Evolutionary conservation across 2,113 vertebrate genomes (phyloP).

Genomic region (Sinosuthora webbiana): DNA sequence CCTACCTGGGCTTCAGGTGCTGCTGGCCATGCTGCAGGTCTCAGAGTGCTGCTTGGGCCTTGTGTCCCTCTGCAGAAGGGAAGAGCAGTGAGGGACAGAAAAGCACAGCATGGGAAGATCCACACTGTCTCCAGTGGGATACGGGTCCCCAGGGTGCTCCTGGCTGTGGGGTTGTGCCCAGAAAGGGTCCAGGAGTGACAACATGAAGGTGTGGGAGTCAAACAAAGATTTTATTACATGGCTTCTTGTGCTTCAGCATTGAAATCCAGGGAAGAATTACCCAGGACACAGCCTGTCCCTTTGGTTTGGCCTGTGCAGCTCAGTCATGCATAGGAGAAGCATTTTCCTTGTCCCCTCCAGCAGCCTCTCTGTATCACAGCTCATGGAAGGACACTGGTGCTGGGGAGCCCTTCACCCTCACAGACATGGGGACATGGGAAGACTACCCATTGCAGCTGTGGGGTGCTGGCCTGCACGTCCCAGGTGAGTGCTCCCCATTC

Average conservation of each 20-base stretch:
- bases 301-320: background rate
- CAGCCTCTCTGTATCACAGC: background rate
- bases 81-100: too few species aligned
- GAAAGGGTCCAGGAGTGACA: background rate
- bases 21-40: background rate
- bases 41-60: rapidly evolving
- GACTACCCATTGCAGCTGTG: background rate
- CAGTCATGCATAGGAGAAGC: background rate
- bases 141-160: rapidly evolving
- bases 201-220: rapidly evolving
- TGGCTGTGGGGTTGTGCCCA: rapidly evolving
- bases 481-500: background rate
- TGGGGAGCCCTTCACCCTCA: background rate
- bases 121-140: rapidly evolving
- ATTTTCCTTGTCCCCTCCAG: background rate
- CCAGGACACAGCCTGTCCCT: background rate
- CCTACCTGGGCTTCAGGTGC: rapidly evolving
- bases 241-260: background rate
- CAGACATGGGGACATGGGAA: background rate
- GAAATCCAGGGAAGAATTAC: background rate
- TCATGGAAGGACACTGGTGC: background rate
- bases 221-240: background rate
- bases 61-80: rapidly evolving
- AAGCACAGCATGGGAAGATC: rapidly evolving
- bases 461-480: background rate